These are phyloP conservation scores for Cheiracanthium punctorium DNA, from an alignment of 2,888 invertebrate species.

Conservation along the genomic window DNA sequence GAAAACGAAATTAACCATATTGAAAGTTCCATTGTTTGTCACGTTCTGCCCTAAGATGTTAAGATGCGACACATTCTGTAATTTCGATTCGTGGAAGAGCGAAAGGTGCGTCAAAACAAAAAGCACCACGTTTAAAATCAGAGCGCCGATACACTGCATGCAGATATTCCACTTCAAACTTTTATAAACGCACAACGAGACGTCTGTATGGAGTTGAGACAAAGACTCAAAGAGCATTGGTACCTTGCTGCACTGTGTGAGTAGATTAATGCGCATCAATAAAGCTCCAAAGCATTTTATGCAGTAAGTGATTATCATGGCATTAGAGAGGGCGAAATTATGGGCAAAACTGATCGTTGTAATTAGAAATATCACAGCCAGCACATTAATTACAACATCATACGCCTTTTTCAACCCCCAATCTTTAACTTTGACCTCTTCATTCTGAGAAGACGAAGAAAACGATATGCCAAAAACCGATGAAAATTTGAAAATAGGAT, in stretches of 20 bases:
- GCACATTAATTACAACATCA: neutral
- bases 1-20: constrained; percentile 2
- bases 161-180: constrained; percentile 42
- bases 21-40: neutral
- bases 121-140: neutral
- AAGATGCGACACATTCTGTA: neutral
- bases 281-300: constrained; percentile 33
- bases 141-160: constrained; percentile 7
- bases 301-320: constrained; percentile 41
- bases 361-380: constrained; percentile 20
- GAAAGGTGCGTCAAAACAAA: neutral
- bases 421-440: neutral
- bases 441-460: neutral
- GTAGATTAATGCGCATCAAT: constrained; percentile 36
- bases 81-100: constrained; percentile 9
- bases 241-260: constrained; percentile 19
- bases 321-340: constrained; percentile 35
- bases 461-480: constrained; percentile 29
- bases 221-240: constrained; percentile 26
- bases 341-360: constrained; percentile 34
- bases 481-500: constrained; percentile 31
- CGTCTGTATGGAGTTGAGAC: constrained; percentile 32
- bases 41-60: constrained; percentile 31
- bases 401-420: constrained; percentile 17
- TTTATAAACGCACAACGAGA: constrained; percentile 30